Evolutionary conservation across 2,888 invertebrate species (phyloP).

Genomic region (Aphidius colemani): DNA sequence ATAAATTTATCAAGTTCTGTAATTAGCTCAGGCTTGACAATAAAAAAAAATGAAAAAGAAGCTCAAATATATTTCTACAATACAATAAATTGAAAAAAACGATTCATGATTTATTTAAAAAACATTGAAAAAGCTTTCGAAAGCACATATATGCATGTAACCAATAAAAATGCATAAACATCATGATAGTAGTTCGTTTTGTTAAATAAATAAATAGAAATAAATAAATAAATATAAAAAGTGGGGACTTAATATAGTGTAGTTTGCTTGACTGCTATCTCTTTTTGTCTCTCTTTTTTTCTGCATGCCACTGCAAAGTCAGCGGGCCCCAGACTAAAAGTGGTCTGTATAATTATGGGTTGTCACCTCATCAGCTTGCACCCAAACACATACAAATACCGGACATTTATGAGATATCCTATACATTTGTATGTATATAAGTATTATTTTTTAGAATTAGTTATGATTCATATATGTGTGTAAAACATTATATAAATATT

Average conservation of each 20-base stretch:
- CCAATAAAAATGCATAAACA: constrained; percentile 27
- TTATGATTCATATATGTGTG: constrained; percentile 13
- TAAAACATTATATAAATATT: neutral
- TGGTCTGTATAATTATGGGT: constrained; percentile 60
- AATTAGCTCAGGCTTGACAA: constrained; percentile 49
- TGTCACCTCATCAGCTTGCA: constrained; percentile 59
- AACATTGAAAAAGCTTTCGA: neutral
- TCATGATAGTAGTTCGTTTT: constrained; percentile 21
- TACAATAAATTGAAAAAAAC: neutral
- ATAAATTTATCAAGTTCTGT: constrained; percentile 54
- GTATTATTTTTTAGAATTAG: constrained; percentile 9
- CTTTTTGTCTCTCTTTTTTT: constrained; percentile 49
- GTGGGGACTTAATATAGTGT: constrained; percentile 13
- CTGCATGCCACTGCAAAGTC: constrained; percentile 58
- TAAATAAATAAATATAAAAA: constrained; percentile 10
- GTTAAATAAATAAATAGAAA: constrained; percentile 20
- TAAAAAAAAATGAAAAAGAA: constrained; percentile 45
- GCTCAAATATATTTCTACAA: neutral
- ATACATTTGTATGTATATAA: constrained; percentile 24
- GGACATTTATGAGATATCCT: constrained; percentile 30
- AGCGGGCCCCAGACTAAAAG: constrained; percentile 54
- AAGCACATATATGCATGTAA: neutral
- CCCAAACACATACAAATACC: constrained; percentile 25
- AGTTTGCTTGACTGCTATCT: constrained; percentile 37
- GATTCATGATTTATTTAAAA: no score